These are phyloP conservation scores for Lineus longissimus DNA, from an alignment of 1,140 invertebrate genomes.

Conservation along the genomic window DNA sequence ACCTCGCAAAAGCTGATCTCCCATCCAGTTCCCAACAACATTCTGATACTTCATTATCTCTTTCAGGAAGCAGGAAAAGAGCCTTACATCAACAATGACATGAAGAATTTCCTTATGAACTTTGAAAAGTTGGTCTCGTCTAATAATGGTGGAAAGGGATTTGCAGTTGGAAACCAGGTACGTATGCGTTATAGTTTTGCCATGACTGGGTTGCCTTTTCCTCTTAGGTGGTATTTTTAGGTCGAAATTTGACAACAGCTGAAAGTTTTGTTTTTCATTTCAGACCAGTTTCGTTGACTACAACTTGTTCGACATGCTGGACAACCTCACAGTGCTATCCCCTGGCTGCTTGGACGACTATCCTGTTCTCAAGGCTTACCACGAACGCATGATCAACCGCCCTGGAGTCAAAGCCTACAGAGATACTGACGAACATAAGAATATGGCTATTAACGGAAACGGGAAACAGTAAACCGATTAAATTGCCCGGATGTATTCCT, in stretches of 20 bases:
- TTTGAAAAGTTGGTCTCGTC: too few relatives aligned
- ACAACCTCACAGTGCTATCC: conserved; percentile 50
- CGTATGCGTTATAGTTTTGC: too few relatives aligned
- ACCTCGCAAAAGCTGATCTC: too few relatives aligned
- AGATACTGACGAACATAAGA: conserved; percentile 32
- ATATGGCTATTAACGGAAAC: conserved; percentile 41
- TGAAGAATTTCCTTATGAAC: too few relatives aligned
- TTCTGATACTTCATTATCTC: not conserved
- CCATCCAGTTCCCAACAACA: too few relatives aligned
- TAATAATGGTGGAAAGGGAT: too few relatives aligned
- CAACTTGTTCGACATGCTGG: conserved; percentile 56
- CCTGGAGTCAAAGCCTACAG: conserved; percentile 32
- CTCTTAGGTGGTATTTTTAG: too few relatives aligned
- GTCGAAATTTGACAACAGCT: too few relatives aligned
- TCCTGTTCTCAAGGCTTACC: conserved; percentile 52
- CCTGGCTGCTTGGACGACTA: conserved; percentile 49
- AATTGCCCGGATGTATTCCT: too few relatives aligned
- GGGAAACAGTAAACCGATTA: too few relatives aligned
- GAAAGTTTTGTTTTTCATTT: too few relatives aligned
- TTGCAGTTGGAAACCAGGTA: not conserved
- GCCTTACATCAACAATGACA: conserved; percentile 25
- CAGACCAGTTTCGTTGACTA: conserved; percentile 58
- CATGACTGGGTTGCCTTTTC: too few relatives aligned
- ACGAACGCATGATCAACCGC: conserved; percentile 31
- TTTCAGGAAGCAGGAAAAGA: conserved; percentile 38